These are phyloP conservation scores for Gibbula magus DNA, from an alignment of 2,888 invertebrate genomes.

Conservation along the genomic window DNA sequence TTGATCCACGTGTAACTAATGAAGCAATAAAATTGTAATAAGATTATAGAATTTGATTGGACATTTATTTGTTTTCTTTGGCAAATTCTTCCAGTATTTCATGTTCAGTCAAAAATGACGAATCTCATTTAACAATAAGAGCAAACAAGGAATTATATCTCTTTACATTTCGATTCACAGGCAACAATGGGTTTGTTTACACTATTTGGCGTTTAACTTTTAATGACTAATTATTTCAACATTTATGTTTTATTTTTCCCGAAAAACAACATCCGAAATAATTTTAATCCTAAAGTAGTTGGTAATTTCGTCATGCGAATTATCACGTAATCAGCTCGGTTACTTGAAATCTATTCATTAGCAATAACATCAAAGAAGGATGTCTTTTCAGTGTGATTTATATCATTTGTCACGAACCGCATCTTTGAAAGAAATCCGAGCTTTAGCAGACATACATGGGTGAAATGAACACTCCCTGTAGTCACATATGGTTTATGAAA, in stretches of 20 bases:
- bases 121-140: no score
- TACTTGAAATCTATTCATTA: not conserved
- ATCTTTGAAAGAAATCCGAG: conserved; percentile 5
- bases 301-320: no score
- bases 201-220: not conserved
- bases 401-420: not conserved
- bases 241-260: no score
- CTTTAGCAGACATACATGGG: not conserved
- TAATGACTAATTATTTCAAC: no score
- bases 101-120: no score
- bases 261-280: no score
- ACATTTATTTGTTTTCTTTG: not conserved
- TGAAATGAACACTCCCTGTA: not conserved
- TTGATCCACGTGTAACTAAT: not conserved
- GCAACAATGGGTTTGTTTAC: not conserved
- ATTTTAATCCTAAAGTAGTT: no score
- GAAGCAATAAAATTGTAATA: conserved; percentile 15
- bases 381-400: conserved; percentile 3
- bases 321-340: no score
- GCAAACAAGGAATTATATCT: no score
- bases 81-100: no score
- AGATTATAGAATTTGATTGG: conserved; percentile 15
- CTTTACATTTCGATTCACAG: no score
- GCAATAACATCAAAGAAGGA: not conserved
- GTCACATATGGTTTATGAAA: conserved; percentile 4